Conservation (phyloP, 2,113 vertebrate species). For the Engraulis encrasicolus region DNA sequence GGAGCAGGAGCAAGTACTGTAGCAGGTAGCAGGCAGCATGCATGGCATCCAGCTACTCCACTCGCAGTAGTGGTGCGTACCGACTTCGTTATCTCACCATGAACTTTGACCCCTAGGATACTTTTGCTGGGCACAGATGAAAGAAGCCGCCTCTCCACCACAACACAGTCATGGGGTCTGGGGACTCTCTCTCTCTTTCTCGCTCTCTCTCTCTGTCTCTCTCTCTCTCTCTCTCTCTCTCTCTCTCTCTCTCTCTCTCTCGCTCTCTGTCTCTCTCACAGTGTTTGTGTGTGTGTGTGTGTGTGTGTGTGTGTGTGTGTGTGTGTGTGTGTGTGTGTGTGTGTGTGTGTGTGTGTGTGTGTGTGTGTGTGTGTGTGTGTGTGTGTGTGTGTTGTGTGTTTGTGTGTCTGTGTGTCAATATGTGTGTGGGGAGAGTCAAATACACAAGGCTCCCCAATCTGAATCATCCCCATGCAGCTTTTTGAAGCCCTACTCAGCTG, state of each 20-base stretch:
- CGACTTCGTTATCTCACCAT: constrained; percentile 76
- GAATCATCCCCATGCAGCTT: constrained; percentile 83
- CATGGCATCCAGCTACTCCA: constrained; percentile 80
- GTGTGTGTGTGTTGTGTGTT: too few relatives aligned
- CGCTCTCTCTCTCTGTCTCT: too few relatives aligned
- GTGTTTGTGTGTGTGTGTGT: too few relatives aligned
- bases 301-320: constrained; percentile 33
- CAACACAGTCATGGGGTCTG: constrained; percentile 77
- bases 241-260: too few relatives aligned
- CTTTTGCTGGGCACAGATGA: constrained; percentile 82
- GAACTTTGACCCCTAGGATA: constrained; percentile 44
- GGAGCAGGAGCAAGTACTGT: constrained; percentile 74
- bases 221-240: too few relatives aligned
- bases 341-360: constrained; percentile 33
- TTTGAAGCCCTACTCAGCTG: constrained; percentile 91
- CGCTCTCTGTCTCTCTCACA: too few relatives aligned
- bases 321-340: too few relatives aligned
- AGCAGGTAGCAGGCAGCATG: constrained; percentile 74
- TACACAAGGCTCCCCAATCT: constrained; percentile 88
- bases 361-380: constrained; percentile 48
- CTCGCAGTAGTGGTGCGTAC: constrained; percentile 82
- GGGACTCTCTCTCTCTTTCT: constrained; percentile 70
- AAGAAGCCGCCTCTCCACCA: constrained; percentile 84
- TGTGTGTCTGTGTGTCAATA: constrained; percentile 34
- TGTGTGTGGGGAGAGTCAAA: constrained; percentile 81